phyloP scores from a whole-genome alignment of 2,113 vertebrate species.

The Eretmochelys imbricata region DNA sequence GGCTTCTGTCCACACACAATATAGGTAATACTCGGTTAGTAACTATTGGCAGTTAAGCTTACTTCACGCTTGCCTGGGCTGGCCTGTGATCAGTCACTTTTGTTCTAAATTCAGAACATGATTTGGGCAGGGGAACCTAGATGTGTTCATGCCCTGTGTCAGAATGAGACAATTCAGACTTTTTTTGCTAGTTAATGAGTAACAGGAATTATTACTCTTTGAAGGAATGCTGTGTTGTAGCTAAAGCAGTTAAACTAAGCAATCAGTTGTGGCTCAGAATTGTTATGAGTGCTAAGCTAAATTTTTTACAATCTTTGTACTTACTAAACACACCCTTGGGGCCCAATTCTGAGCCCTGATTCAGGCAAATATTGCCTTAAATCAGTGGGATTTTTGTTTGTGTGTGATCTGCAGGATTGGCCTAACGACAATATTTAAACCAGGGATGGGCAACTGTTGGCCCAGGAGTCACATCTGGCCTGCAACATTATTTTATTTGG shows the following conservation, averaged over 20 bases:
- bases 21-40: constrained; percentile 25
- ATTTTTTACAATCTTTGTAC: not conserved
- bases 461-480: not conserved
- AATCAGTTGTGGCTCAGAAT: not conserved
- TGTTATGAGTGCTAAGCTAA: not conserved
- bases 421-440: not conserved
- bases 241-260: constrained; percentile 1
- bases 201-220: constrained; percentile 39
- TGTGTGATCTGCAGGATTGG: not conserved
- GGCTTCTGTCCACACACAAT: constrained; percentile 25
- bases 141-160: constrained; percentile 45
- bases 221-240: constrained; percentile 2
- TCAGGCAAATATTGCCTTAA: not conserved
- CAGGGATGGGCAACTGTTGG: not conserved
- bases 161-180: constrained; percentile 25
- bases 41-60: constrained; percentile 37
- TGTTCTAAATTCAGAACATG: constrained; percentile 14
- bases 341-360: not conserved
- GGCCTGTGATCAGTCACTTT: constrained; percentile 26
- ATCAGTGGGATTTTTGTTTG: not conserved
- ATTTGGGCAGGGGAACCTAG: not conserved
- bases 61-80: constrained; percentile 26
- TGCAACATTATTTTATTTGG: not conserved
- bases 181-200: constrained; percentile 49
- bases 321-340: not conserved